phyloP scores from a whole-genome alignment of 2,888 invertebrate genomes.

The Philaethria dido region DNA sequence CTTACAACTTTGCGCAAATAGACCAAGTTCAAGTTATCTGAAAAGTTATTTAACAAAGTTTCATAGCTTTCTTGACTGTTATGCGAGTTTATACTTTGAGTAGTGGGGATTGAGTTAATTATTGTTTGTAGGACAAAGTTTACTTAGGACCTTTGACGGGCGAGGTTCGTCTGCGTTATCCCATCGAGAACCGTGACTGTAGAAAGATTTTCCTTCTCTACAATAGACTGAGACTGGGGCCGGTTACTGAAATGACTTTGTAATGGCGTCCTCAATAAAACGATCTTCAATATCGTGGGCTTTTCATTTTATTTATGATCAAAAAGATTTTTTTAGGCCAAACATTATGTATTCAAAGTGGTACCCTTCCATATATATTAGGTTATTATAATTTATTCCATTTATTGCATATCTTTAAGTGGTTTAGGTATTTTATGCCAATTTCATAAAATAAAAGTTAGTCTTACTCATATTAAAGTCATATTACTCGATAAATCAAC shows the following conservation, averaged over 20 bases:
- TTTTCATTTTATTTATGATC: slow-evolving; percentile 71
- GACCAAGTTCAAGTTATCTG: slow-evolving; percentile 83
- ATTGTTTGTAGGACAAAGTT: slow-evolving; percentile 59
- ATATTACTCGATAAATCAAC: not conserved
- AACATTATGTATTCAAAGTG: slow-evolving; percentile 33
- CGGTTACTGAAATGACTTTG: slow-evolving; percentile 79
- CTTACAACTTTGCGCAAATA: slow-evolving; percentile 82
- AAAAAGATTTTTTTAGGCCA: slow-evolving; percentile 42
- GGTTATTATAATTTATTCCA: slow-evolving; percentile 14
- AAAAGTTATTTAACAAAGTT: slow-evolving; percentile 85
- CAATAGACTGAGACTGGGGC: slow-evolving; percentile 79
- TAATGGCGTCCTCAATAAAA: slow-evolving; percentile 79
- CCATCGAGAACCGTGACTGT: slow-evolving; percentile 84
- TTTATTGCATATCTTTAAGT: not conserved
- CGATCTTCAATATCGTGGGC: slow-evolving; percentile 67
- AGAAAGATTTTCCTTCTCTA: slow-evolving; percentile 83
- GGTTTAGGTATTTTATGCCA: not conserved
- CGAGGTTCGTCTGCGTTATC: slow-evolving; percentile 72
- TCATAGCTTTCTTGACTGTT: slow-evolving; percentile 79
- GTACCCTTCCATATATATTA: not conserved
- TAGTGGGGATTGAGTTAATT: slow-evolving; percentile 68
- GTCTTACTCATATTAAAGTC: not conserved
- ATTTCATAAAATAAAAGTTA: not conserved
- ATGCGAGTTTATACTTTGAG: slow-evolving; percentile 71
- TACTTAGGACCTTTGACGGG: slow-evolving; percentile 62